phyloP scores from a whole-genome alignment of 35 echinoderm and acorn worm genomes.

The Stichopus chloronotus region DNA sequence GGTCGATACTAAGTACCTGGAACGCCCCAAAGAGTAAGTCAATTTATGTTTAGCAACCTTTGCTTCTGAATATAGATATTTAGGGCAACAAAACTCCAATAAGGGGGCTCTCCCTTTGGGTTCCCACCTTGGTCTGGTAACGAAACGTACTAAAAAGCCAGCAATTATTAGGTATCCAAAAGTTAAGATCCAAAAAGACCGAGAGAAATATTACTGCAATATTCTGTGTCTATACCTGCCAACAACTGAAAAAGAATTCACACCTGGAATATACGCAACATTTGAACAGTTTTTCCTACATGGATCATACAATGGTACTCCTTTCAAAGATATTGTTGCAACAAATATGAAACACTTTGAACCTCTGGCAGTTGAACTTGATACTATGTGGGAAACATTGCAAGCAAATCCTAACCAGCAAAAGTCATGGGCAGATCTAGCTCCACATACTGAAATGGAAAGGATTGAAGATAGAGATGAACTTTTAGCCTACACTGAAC shows the following conservation, averaged over 20 bases:
- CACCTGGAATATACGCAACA: neutral
- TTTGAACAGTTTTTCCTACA: conserved; percentile 24
- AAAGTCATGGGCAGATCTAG: neutral
- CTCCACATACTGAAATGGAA: no score
- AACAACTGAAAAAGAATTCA: neutral
- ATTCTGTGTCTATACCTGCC: conserved; percentile 15
- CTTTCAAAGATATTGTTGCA: neutral
- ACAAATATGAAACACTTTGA: conserved; percentile 5
- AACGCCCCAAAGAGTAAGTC: neutral
- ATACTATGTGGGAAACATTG: neutral
- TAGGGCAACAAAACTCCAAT: neutral
- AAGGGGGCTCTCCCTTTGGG: neutral
- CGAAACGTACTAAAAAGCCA: neutral
- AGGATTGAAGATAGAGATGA: neutral
- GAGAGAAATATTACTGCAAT: conserved; percentile 7
- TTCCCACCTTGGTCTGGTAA: neutral
- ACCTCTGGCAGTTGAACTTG: neutral
- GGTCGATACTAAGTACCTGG: neutral
- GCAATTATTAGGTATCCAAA: conserved; percentile 13
- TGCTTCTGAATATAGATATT: neutral
- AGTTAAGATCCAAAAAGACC: conserved; percentile 7
- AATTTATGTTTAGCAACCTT: neutral
- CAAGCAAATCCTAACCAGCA: neutral
- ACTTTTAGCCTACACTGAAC: no score
- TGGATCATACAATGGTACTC: neutral